These are phyloP conservation scores for Crenuchus spilurus DNA, from an alignment of 2,797 vertebrate genomes.

Conservation along the genomic window DNA sequence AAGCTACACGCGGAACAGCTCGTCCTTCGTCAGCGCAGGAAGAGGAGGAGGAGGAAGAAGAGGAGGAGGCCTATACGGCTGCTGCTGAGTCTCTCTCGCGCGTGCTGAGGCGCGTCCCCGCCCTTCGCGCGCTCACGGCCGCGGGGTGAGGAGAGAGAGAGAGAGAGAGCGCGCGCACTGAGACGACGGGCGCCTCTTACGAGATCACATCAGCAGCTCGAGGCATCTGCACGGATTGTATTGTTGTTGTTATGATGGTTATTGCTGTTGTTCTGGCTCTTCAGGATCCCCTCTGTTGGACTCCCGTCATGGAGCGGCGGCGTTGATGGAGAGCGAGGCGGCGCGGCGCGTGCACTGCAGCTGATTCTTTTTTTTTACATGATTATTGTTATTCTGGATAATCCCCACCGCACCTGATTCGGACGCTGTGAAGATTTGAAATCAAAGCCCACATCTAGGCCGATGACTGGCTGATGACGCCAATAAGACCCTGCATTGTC, in stretches of 20 bases:
- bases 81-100: conserved; percentile 72
- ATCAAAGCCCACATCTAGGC: conserved; percentile 71
- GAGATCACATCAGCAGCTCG: conserved; percentile 41
- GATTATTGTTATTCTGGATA: neutral
- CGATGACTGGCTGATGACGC: conserved; percentile 78
- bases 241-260: neutral
- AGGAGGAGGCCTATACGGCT: neutral
- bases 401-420: neutral
- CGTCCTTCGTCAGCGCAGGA: neutral
- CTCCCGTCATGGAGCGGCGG: conserved; percentile 46
- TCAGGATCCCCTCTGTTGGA: conserved; percentile 34
- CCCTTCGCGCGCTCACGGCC: conserved; percentile 66
- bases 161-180: conserved; percentile 1
- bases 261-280: neutral
- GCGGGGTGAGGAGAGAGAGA: conserved; percentile 14
- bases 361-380: conserved; percentile 9
- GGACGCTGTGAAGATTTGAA: conserved; percentile 58
- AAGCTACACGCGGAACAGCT: neutral
- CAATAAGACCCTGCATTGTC: conserved; percentile 65
- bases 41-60: neutral
- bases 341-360: conserved; percentile 14
- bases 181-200: conserved; percentile 7
- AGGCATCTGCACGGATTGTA: conserved; percentile 45
- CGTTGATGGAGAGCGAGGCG: neutral
- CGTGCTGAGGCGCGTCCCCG: conserved; percentile 69